Evolutionary conservation across 1,140 invertebrate genomes (phyloP).

Genomic region (Globodera ellingtonae): DNA sequence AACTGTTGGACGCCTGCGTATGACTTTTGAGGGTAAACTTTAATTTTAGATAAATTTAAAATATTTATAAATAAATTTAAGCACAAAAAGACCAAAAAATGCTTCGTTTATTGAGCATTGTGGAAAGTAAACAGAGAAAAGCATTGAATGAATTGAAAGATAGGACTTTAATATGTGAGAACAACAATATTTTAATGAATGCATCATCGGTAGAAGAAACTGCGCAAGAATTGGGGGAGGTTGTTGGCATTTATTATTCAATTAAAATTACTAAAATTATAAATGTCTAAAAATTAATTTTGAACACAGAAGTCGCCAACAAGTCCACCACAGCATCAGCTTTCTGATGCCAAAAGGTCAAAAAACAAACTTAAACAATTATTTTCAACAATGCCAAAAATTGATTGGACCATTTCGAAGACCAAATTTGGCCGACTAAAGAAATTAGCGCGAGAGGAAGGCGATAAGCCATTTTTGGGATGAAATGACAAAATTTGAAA

Average conservation of each 20-base stretch:
- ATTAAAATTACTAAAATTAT: no score
- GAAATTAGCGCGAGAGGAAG: not conserved
- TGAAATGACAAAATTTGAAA: not conserved
- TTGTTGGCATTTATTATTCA: no score
- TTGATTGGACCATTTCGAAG: no score
- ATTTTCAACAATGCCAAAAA: not conserved
- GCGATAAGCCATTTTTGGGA: not conserved
- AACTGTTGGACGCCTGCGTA: not conserved
- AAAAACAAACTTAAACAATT: not conserved
- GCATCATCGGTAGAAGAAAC: not conserved
- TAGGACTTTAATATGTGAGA: not conserved
- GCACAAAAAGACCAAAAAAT: not conserved
- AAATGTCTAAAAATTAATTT: not conserved
- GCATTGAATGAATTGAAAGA: not conserved
- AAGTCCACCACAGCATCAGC: not conserved
- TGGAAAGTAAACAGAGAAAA: not conserved
- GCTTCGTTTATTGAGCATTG: not conserved
- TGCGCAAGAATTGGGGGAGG: no score
- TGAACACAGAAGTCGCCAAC: not conserved
- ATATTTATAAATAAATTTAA: not conserved
- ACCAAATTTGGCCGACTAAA: not conserved
- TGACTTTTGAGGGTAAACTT: not conserved
- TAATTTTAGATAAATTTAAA: not conserved
- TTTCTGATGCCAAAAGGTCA: not conserved
- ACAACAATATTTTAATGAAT: not conserved